Percentiles rank a stretch among this genome's conserved stretches.
phyloP scores from a whole-genome alignment of 2,797 vertebrate species.

The Argentina silus region DNA sequence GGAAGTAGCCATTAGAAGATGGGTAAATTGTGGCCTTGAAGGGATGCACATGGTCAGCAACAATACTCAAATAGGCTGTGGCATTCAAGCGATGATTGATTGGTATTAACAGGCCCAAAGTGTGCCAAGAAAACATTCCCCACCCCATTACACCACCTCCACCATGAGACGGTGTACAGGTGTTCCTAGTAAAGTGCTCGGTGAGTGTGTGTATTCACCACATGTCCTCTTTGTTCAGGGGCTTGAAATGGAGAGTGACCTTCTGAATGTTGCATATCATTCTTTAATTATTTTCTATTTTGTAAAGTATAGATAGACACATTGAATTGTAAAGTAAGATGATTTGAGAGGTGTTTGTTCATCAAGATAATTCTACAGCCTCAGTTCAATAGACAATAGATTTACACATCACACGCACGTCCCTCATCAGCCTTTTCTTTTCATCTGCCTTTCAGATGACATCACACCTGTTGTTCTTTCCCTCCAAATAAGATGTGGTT shows the following conservation, averaged over 20 bases:
- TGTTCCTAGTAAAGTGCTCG: too few relatives aligned
- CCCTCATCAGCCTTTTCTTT: constrained; percentile 8
- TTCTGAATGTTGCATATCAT: constrained; percentile 45
- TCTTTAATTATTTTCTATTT: background rate
- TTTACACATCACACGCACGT: background rate
- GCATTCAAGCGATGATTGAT: too few relatives aligned
- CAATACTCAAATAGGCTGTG: too few relatives aligned
- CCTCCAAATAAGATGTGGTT: constrained; percentile 5
- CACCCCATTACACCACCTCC: too few relatives aligned
- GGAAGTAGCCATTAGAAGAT: too few relatives aligned
- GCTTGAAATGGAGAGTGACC: constrained; percentile 41
- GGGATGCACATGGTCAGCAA: too few relatives aligned
- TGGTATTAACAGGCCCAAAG: too few relatives aligned
- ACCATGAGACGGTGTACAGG: too few relatives aligned
- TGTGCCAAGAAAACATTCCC: too few relatives aligned
- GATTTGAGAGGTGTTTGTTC: constrained; percentile 52
- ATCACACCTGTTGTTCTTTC: background rate
- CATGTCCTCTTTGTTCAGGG: constrained; percentile 22
- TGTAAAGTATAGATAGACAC: constrained; percentile 4
- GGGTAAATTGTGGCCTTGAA: too few relatives aligned
- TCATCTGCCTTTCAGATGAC: constrained; percentile 32
- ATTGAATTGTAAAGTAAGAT: constrained; percentile 50
- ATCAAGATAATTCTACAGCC: constrained; percentile 30
- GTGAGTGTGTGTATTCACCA: background rate
- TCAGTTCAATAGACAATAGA: constrained; percentile 20